Conservation (phyloP, 2,113 vertebrate species). For the Oriolus oriolus region DNA sequence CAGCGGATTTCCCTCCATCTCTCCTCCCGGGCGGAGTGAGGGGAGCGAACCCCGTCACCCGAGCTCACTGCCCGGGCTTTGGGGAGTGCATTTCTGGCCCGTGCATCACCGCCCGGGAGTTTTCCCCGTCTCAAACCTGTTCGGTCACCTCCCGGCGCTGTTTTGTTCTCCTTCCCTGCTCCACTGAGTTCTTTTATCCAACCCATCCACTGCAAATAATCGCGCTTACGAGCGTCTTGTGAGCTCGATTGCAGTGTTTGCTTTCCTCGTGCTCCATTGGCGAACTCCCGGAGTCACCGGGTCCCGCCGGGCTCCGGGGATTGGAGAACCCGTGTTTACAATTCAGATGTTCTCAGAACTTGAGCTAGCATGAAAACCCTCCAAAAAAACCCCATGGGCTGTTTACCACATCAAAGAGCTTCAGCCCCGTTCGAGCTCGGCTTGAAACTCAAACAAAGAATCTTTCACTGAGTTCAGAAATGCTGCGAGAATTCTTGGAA, state of each 20-base stretch:
- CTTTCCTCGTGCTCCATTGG: slow-evolving; percentile 49
- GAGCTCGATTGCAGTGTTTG: slow-evolving; percentile 49
- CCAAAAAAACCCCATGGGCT: background rate
- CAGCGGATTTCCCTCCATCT: background rate
- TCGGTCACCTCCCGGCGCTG: slow-evolving; percentile 31
- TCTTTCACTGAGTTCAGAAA: slow-evolving; percentile 42
- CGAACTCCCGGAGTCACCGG: slow-evolving; percentile 40
- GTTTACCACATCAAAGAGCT: slow-evolving; percentile 60
- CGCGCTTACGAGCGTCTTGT: background rate
- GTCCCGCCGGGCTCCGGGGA: background rate
- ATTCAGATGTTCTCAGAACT: slow-evolving; percentile 56
- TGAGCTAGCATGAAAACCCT: slow-evolving; percentile 55
- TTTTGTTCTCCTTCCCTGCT: slow-evolving; percentile 50
- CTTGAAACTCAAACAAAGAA: slow-evolving; percentile 57
- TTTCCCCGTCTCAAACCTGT: slow-evolving; percentile 39
- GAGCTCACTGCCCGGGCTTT: background rate
- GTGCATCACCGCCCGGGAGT: slow-evolving; percentile 8
- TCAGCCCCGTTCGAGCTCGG: slow-evolving; percentile 10
- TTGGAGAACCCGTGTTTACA: slow-evolving; percentile 37
- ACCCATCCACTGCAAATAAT: slow-evolving; percentile 62
- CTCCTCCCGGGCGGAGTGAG: background rate
- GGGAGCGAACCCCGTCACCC: background rate
- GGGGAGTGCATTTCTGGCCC: background rate
- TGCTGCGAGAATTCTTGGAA: background rate
- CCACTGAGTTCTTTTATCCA: slow-evolving; percentile 61